Evolutionary conservation across 2,113 vertebrate genomes (phyloP).

Genomic region (Periophthalmus modestus): DNA sequence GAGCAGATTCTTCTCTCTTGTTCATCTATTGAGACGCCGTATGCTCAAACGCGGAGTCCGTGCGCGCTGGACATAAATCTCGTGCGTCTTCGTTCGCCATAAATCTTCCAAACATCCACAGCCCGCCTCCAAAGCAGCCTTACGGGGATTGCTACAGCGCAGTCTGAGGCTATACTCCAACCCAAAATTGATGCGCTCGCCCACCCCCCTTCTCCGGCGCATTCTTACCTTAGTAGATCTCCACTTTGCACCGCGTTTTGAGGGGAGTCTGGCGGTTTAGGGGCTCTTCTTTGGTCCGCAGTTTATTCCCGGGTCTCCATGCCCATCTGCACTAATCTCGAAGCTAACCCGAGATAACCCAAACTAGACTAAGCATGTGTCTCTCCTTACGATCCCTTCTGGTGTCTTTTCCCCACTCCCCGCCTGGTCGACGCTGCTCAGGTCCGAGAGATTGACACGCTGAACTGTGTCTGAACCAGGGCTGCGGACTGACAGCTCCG

Average conservation of each 20-base stretch:
- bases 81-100: constrained; percentile 24
- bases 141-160: constrained; percentile 38
- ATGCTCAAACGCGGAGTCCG: background rate
- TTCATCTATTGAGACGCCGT: background rate
- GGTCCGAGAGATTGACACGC: constrained; percentile 34
- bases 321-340: background rate
- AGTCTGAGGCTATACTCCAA: constrained; percentile 41
- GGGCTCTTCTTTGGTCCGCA: background rate
- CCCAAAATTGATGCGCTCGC: background rate
- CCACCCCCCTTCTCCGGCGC: constrained; percentile 17
- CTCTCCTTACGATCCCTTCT: background rate
- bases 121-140: constrained; percentile 29
- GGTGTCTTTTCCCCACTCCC: background rate
- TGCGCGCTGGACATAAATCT: constrained; percentile 37
- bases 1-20: background rate
- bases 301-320: background rate
- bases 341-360: constrained; percentile 6
- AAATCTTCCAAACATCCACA: constrained; percentile 36
- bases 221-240: constrained; percentile 10
- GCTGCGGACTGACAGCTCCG: constrained; percentile 40
- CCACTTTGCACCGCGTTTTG: background rate
- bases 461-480: constrained; percentile 61
- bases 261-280: background rate
- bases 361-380: background rate
- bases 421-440: background rate